Base-by-base conservation (phyloP, 1,140 invertebrate genomes). In the Apis laboriosa region DNA sequence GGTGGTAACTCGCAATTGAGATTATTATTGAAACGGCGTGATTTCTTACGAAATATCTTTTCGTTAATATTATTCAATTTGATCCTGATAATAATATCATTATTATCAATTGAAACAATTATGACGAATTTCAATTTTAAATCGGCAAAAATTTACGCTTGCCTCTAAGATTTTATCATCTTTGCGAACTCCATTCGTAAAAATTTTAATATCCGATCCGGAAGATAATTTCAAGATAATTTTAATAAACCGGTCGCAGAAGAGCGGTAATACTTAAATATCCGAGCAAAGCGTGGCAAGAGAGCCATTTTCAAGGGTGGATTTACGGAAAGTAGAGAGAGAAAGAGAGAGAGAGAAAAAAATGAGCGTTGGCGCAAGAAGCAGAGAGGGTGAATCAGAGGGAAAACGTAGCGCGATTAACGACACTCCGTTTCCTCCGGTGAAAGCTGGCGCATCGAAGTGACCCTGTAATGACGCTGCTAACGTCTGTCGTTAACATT, bases 381-480 rank as follows among this genome's bases (percentile, higher is more conserved):
- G 34, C 34, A 19, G n/a, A 64, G 53, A 66, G n/a, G 8, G 49
- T 12, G 67, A 24, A 19, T 11, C 8, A 24, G 55, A 21, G 64
- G 43, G 49, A 19, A 60, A 63, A 49, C 51, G 61, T 64, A 19
- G 64, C 49, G 24, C 75, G 60, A 84, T 86, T 86, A 84, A 83
- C 68, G 81, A 79, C 58, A 53, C 58, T 53, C 53, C 76, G 64
- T 55, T 77, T n/a, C 49, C 75, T 71, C 9, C 28, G n/a, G 19
- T 56, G 58, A 28, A 53, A 58, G 28, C 53, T 19, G 34, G 21
- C n/a, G 51, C 82, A 55, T 84, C 77, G 70, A 66, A 51, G 60
- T 80, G 77, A 70, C 67, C 77, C 55, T 56, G 82, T 84, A 84
- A 84, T 60, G 82, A 74, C 60, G 82, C 70, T 51, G 80, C 71